Base-by-base conservation (phyloP, 2,888 invertebrate species). In the Dynastes hyllus region DNA sequence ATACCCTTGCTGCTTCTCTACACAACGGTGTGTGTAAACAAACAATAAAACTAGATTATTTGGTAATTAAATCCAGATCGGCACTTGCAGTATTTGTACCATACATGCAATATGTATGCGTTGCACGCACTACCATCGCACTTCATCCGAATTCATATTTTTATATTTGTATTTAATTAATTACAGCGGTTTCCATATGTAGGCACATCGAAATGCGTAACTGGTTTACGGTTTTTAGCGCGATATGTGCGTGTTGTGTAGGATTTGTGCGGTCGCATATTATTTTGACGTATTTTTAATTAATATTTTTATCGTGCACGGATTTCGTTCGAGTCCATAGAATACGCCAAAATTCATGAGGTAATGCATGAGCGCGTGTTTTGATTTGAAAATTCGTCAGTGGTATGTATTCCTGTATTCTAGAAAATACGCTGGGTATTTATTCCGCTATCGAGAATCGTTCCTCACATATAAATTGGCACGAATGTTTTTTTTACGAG, bases 211-310 rank as follows among this genome's bases (percentile, higher is more conserved):
- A 61, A 61, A 13, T 69, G 22, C 27, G 67, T 50, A 22, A n/a
- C 37, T 69, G 67, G 50, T 27, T 13, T 9, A 29, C 22, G 32
- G 67, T 13, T 69, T 66, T 66, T 16, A n/a, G 53, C 16, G 13
- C 16, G 13, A 27, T 16, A 16, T 66, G 66, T 66, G 45, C 66
- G 66, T 66, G 45, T 45, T 45, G 40, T 22, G 50, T 50, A 9
- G 67, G 50, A 13, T 69, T 50, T 69, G 22, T 50, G 11, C 11
- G 69, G 13, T 13, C 58, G 13, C 58, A 58, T 73, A 73, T 71
- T 73, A 73, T 61, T 73, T 61, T 37, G 61, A 73, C 73, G 40
- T 53, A 8, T 45, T 73, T 71, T 58, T 58, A 73, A 73, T 73
- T 73, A 73, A 73, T 73, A 73, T 73, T 73, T 73, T 40, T 22